phyloP scores from a whole-genome alignment of 1,140 invertebrate genomes.

The Bombus impatiens region DNA sequence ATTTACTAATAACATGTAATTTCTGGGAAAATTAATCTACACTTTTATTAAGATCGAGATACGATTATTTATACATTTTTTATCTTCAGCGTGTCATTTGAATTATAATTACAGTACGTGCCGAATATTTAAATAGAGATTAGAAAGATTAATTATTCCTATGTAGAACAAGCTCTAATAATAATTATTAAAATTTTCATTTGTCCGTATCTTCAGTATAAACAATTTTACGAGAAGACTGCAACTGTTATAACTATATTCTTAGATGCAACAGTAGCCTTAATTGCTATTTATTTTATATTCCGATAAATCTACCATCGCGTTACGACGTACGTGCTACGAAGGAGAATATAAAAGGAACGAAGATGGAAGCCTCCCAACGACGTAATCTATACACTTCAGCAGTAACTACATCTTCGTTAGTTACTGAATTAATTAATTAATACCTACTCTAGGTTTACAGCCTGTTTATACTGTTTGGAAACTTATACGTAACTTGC shows the following conservation, averaged over 20 bases:
- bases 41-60: too few species aligned
- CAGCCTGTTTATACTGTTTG: background rate
- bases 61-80: too few species aligned
- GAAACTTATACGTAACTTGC: background rate
- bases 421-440: constrained; percentile 5
- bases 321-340: background rate
- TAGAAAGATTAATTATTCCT: too few species aligned
- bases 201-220: too few species aligned
- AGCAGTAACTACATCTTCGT: background rate
- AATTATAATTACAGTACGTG: background rate
- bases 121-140: too few species aligned
- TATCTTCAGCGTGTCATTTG: background rate
- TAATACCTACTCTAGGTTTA: constrained; percentile 2
- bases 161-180: too few species aligned
- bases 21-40: too few species aligned
- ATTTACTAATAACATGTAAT: too few species aligned
- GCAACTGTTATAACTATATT: background rate
- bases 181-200: too few species aligned
- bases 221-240: too few species aligned
- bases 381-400: background rate
- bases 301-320: background rate
- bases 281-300: background rate
- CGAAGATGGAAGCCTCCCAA: background rate
- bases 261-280: background rate
- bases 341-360: background rate